Percentiles rank a stretch among this genome's conserved stretches.
These are phyloP conservation scores for Conus ventricosus DNA, from an alignment of 1,140 invertebrate species.

Conservation along the genomic window DNA sequence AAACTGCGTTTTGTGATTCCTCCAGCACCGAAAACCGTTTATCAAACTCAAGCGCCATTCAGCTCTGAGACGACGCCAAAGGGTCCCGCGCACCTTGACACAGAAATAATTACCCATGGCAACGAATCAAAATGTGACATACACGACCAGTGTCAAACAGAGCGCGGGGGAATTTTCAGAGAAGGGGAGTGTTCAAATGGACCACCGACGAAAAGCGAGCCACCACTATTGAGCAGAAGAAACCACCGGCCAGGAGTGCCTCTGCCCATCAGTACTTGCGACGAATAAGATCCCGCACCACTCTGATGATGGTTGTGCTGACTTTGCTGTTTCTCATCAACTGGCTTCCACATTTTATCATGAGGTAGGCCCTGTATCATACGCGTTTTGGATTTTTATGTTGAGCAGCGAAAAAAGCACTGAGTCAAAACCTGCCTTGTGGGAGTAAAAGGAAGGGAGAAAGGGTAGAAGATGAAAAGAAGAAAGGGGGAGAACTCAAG, in stretches of 20 bases:
- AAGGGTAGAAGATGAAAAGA: no score
- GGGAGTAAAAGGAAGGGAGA: no score
- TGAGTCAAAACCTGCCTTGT: no score
- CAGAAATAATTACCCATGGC: background rate
- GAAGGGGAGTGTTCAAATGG: background rate
- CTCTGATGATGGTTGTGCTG: constrained; percentile 15
- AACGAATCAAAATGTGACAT: background rate
- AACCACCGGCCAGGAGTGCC: background rate
- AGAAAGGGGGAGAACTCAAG: no score
- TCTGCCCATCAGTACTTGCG: background rate
- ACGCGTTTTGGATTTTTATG: no score
- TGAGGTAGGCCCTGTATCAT: constrained; percentile 1
- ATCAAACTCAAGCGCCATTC: background rate
- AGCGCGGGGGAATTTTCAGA: background rate
- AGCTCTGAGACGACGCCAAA: no score
- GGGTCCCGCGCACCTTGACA: no score
- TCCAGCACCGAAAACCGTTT: background rate
- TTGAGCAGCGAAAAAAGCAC: no score
- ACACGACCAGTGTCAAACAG: background rate
- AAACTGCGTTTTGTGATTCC: background rate
- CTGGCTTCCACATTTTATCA: constrained; percentile 22
- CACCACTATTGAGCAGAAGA: no score
- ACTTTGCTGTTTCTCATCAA: background rate
- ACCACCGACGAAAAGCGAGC: background rate
- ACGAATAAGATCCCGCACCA: background rate